phyloP scores from a whole-genome alignment of 2,888 invertebrate species.

The Tridacna crocea region DNA sequence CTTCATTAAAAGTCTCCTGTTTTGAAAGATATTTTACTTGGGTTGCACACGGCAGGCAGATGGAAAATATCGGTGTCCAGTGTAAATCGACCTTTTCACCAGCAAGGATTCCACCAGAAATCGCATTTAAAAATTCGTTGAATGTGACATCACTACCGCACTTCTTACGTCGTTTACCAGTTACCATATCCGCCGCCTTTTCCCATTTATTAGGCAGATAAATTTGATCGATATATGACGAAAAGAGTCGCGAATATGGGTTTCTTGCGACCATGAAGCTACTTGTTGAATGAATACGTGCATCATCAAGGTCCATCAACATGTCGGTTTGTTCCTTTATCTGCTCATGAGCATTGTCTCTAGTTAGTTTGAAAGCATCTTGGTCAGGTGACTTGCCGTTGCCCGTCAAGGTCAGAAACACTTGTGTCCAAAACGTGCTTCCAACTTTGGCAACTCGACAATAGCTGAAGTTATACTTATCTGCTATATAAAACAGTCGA shows the following conservation, averaged over 20 bases:
- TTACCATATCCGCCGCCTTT: conserved; percentile 31
- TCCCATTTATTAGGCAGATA: conserved; percentile 58
- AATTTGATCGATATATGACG: conserved; percentile 55
- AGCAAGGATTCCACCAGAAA: conserved; percentile 22
- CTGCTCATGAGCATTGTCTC: conserved; percentile 45
- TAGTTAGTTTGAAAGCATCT: conserved; percentile 39
- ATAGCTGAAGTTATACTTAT: conserved; percentile 51
- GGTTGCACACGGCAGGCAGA: conserved; percentile 45
- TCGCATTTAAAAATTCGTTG: conserved; percentile 35
- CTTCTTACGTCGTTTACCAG: not conserved
- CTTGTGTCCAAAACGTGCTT: conserved; percentile 59
- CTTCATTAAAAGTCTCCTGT: conserved; percentile 57
- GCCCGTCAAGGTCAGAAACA: conserved; percentile 46
- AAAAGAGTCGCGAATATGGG: conserved; percentile 55
- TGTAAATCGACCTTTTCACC: conserved; percentile 33
- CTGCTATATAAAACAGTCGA: conserved; percentile 41
- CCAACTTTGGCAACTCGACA: conserved; percentile 60
- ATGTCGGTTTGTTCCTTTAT: conserved; percentile 39
- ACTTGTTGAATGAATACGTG: conserved; percentile 32
- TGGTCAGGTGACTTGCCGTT: not conserved
- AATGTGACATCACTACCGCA: conserved; percentile 55
- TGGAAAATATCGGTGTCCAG: conserved; percentile 57
- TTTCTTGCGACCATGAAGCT: conserved; percentile 55
- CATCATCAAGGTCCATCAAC: conserved; percentile 30
- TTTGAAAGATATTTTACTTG: conserved; percentile 48